Evolutionary conservation across 2,797 vertebrate species (phyloP).

Genomic region (Podarcis siculus): DNA sequence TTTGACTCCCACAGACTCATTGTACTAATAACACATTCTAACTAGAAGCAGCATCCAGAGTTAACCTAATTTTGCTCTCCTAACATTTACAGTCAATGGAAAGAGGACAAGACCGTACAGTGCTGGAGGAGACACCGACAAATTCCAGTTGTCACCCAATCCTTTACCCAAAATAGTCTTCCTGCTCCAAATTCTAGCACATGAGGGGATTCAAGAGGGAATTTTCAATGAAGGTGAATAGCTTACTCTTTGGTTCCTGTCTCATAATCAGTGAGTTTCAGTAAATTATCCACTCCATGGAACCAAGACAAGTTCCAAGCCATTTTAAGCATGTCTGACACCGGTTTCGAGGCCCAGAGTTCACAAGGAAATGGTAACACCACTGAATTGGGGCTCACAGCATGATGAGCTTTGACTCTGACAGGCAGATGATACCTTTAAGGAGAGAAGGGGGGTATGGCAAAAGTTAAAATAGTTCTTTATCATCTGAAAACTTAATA

Average conservation of each 20-base stretch:
- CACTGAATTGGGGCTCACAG: constrained; percentile 89
- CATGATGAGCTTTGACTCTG: constrained; percentile 83
- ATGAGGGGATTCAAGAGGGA: constrained; percentile 19
- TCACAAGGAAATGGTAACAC: constrained; percentile 86
- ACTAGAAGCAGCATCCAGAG: neutral
- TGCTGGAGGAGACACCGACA: neutral
- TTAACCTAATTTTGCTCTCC: neutral
- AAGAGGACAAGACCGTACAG: neutral
- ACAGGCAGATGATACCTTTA: constrained; percentile 88
- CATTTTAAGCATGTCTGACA: constrained; percentile 85
- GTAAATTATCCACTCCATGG: constrained; percentile 84
- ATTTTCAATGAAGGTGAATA: constrained; percentile 18
- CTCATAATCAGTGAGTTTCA: constrained; percentile 69
- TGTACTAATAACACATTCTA: too few relatives aligned
- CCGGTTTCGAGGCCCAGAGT: constrained; percentile 79
- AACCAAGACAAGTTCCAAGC: constrained; percentile 94
- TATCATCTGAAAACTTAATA: neutral
- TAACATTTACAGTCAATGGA: neutral
- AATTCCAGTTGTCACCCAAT: constrained; percentile 19
- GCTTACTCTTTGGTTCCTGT: constrained; percentile 79
- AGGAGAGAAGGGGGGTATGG: neutral
- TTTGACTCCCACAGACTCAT: too few relatives aligned
- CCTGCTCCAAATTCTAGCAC: neutral
- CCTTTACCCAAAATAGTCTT: constrained; percentile 41
- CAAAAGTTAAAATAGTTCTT: neutral